Conservation (phyloP, 1,140 invertebrate species). For the Potamilus streckersoni region DNA sequence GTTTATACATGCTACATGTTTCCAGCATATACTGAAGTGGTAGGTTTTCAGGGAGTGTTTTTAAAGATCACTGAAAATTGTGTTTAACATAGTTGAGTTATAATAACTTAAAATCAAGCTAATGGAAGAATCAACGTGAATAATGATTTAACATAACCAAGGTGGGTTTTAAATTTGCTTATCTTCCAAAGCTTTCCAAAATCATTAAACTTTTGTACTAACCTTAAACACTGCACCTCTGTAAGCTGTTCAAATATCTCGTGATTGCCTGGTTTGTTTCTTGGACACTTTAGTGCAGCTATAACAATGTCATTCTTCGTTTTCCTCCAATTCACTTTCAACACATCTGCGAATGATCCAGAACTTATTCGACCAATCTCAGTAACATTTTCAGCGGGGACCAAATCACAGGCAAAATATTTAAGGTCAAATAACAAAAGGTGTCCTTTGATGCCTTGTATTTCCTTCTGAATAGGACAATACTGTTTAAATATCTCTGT, state of each 20-base stretch:
- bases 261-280: constrained; percentile 3
- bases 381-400: constrained; percentile 9
- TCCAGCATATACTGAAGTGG: no score
- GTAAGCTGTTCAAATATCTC: constrained; percentile 32
- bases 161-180: no score
- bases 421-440: constrained; percentile 26
- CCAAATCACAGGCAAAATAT: constrained; percentile 20
- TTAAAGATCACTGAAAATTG: no score
- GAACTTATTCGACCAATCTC: constrained; percentile 16
- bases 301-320: constrained; percentile 2
- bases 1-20: no score
- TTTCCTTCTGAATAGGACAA: constrained; percentile 18
- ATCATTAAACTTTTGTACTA: neutral
- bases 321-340: constrained; percentile 7
- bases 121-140: no score
- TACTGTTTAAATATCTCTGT: constrained; percentile 26
- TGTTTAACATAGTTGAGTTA: neutral
- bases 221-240: constrained; percentile 30
- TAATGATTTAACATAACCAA: no score
- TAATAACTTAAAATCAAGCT: no score
- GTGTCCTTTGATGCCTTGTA: constrained; percentile 28
- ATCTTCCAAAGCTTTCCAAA: no score
- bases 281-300: constrained; percentile 34
- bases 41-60: no score
- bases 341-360: constrained; percentile 34